phyloP scores from a whole-genome alignment of 2,888 invertebrate species.

The Pheosia tremula region DNA sequence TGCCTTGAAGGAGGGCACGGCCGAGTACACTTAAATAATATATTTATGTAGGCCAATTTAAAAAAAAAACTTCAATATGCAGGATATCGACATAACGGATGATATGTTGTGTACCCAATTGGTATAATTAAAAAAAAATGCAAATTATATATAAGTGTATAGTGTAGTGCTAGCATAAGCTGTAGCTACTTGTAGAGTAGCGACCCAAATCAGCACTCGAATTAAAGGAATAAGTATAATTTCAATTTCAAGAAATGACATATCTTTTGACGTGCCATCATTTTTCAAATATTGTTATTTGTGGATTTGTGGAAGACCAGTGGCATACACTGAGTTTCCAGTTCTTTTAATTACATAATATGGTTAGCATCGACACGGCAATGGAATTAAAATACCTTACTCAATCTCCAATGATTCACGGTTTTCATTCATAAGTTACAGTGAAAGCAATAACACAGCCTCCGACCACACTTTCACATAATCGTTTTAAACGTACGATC shows the following conservation, averaged over 20 bases:
- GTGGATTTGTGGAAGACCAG: background rate
- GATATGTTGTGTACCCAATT: too few species aligned
- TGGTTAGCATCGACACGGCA: constrained; percentile 1
- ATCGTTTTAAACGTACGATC: constrained; percentile 15
- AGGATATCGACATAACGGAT: too few species aligned
- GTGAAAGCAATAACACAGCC: constrained; percentile 20
- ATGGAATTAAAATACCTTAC: background rate
- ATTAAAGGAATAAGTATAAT: background rate
- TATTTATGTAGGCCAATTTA: too few species aligned
- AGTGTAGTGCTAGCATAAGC: too few species aligned
- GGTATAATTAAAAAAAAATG: too few species aligned
- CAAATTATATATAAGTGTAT: too few species aligned
- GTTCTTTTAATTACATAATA: constrained; percentile 14
- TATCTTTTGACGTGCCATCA: background rate
- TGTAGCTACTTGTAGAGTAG: too few species aligned
- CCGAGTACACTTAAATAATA: too few species aligned
- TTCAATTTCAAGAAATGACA: background rate
- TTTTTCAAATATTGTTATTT: background rate
- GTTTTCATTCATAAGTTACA: constrained; percentile 8
- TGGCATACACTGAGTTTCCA: background rate
- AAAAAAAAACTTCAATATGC: too few species aligned
- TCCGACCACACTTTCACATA: constrained; percentile 10
- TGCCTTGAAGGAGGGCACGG: too few species aligned
- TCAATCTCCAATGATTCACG: constrained; percentile 18
- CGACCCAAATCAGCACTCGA: too few species aligned